Evolutionary conservation across 2,888 invertebrate genomes (phyloP).

Genomic region (Leptopterna dolabrata): DNA sequence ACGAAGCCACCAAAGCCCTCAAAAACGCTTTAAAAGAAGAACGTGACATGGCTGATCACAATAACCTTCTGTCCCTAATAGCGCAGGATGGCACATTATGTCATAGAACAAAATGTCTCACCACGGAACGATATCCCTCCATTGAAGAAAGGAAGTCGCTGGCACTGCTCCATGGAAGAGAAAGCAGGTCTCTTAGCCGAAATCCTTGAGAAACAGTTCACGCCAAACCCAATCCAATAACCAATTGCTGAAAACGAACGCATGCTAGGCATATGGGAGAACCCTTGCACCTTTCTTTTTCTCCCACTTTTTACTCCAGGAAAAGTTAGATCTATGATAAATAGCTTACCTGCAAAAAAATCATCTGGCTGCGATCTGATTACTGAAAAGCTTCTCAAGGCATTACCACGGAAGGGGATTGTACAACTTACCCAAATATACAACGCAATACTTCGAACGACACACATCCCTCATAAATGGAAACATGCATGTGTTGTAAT

Average conservation of each 20-base stretch:
- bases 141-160: background rate
- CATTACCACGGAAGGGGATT: no score
- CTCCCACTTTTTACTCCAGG: background rate
- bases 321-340: background rate
- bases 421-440: background rate
- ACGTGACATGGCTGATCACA: background rate
- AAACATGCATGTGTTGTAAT: constrained; percentile 9
- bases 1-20: background rate
- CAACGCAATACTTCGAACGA: background rate
- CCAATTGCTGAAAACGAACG: background rate
- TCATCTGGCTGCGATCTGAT: background rate
- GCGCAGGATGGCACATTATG: background rate
- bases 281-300: background rate
- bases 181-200: background rate
- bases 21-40: background rate
- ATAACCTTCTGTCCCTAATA: background rate
- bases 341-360: background rate
- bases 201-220: background rate
- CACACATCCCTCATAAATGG: constrained; percentile 18
- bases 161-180: background rate
- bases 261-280: background rate
- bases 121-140: background rate
- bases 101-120: background rate
- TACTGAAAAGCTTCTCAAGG: background rate
- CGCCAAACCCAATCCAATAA: background rate